A percentile compares a stretch with the other conserved stretches of the same genome.
Conservation (phyloP, 1,140 invertebrate species). For the Megalonaias nervosa region DNA sequence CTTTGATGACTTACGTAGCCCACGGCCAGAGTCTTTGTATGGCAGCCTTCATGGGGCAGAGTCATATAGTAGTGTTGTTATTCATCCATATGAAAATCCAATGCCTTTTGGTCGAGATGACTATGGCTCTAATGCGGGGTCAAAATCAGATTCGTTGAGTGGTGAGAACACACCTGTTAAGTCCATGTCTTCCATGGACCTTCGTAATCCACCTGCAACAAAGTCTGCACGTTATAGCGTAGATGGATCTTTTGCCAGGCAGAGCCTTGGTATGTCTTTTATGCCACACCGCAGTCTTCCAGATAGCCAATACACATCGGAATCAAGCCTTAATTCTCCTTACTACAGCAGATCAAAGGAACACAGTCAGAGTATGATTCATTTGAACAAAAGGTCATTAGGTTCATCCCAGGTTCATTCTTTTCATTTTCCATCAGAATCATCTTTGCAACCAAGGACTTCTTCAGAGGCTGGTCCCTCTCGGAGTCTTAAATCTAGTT, state of each 20-base stretch:
- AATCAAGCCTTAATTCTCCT: slow-evolving; percentile 36
- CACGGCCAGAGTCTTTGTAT: slow-evolving; percentile 40
- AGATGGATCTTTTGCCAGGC: slow-evolving; percentile 34
- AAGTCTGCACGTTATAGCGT: slow-evolving; percentile 44
- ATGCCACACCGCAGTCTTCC: slow-evolving; percentile 31
- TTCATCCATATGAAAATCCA: slow-evolving; percentile 54
- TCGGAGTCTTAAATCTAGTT: background rate
- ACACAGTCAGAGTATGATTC: slow-evolving; percentile 33
- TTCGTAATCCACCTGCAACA: no score
- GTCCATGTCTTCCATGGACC: no score
- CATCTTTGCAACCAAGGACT: slow-evolving; percentile 21
- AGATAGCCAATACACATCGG: slow-evolving; percentile 43
- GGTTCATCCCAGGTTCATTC: slow-evolving; percentile 11
- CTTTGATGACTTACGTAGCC: slow-evolving; percentile 46
- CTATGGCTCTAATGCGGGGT: slow-evolving; percentile 38
- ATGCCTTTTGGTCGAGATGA: slow-evolving; percentile 60
- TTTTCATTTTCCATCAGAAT: slow-evolving; percentile 3
- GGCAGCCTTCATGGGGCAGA: slow-evolving; percentile 59
- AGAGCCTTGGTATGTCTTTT: slow-evolving; percentile 18
- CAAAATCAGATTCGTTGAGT: no score
- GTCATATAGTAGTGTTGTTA: slow-evolving; percentile 63
- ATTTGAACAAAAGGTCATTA: slow-evolving; percentile 17
- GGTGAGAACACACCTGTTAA: no score
- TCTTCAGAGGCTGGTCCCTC: slow-evolving; percentile 34
- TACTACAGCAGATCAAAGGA: background rate